Percentiles rank a stretch among this genome's conserved stretches.
Evolutionary conservation across 1,140 invertebrate genomes (phyloP).

Genomic region (Goniozus legneri): DNA sequence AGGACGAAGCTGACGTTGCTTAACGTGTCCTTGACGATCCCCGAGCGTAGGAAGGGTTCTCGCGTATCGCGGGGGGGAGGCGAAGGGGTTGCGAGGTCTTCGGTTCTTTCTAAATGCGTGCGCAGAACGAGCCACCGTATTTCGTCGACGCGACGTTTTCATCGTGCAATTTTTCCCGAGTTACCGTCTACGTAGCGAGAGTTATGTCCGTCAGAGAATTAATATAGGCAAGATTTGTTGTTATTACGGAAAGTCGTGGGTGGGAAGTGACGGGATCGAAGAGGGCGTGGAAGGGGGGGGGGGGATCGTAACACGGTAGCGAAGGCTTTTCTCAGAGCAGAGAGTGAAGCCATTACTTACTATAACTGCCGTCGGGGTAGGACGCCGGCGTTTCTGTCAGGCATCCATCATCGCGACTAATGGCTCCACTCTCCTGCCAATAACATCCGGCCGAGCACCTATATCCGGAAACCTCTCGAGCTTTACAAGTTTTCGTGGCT

Average conservation of each 20-base stretch:
- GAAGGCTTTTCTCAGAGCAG: constrained; percentile 48
- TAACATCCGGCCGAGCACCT: constrained; percentile 42
- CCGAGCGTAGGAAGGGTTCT: neutral
- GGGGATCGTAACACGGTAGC: constrained; percentile 19
- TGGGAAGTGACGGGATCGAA: constrained; percentile 4
- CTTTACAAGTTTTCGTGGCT: too few relatives aligned
- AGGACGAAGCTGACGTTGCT: neutral
- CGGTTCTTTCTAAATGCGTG: constrained; percentile 33
- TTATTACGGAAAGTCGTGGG: constrained; percentile 43
- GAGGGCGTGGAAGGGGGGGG: constrained; percentile 10
- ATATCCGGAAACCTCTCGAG: constrained; percentile 27
- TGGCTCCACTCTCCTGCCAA: constrained; percentile 53
- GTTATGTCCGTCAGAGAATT: constrained; percentile 52
- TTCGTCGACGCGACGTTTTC: constrained; percentile 36
- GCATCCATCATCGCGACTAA: constrained; percentile 55
- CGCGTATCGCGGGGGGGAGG: neutral
- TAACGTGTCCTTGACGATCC: neutral
- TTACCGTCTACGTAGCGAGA: constrained; percentile 36
- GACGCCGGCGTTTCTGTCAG: constrained; percentile 49
- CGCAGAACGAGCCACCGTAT: constrained; percentile 36
- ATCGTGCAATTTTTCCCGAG: constrained; percentile 42
- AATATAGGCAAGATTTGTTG: constrained; percentile 55
- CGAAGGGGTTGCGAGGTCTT: neutral
- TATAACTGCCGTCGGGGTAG: constrained; percentile 51
- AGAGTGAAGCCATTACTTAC: constrained; percentile 54